Conservation (phyloP, 92 coral and sea anemone genomes). For the Umimayanthus kanabou region DNA sequence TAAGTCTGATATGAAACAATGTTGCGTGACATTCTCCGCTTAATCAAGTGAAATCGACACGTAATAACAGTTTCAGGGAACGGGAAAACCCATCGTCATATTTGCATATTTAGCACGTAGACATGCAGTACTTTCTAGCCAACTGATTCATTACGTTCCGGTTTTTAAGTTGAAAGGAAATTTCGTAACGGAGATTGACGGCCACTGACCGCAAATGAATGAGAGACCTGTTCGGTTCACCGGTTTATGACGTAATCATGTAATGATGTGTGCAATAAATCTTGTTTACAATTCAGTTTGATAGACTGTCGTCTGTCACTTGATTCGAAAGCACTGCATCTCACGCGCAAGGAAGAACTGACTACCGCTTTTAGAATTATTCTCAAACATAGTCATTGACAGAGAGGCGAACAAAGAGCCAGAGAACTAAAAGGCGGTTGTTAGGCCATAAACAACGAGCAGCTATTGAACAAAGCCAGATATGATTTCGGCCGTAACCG, state of each 20-base stretch:
- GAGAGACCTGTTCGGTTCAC: too few species aligned
- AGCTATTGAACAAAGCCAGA: not conserved
- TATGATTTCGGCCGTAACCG: slow-evolving; percentile 61
- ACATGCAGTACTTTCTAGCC: not conserved
- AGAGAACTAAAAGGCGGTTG: not conserved
- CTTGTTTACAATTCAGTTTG: not conserved
- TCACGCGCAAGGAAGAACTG: not conserved
- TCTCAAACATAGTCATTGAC: not conserved
- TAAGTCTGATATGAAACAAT: not conserved
- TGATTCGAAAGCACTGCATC: not conserved
- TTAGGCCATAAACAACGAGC: not conserved
- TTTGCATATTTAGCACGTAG: not conserved
- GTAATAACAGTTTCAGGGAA: not conserved
- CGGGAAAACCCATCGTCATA: not conserved
- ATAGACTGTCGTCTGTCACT: not conserved
- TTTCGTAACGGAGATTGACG: too few species aligned
- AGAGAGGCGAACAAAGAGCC: not conserved
- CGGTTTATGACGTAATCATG: not conserved
- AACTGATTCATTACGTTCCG: not conserved
- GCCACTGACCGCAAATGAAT: not conserved
- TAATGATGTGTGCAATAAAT: too few species aligned
- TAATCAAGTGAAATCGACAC: not conserved
- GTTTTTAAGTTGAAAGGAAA: too few species aligned
- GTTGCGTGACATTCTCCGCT: not conserved
- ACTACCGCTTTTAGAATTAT: not conserved